Conservation (phyloP, 2,888 invertebrate species). For the Thumatha senex region DNA sequence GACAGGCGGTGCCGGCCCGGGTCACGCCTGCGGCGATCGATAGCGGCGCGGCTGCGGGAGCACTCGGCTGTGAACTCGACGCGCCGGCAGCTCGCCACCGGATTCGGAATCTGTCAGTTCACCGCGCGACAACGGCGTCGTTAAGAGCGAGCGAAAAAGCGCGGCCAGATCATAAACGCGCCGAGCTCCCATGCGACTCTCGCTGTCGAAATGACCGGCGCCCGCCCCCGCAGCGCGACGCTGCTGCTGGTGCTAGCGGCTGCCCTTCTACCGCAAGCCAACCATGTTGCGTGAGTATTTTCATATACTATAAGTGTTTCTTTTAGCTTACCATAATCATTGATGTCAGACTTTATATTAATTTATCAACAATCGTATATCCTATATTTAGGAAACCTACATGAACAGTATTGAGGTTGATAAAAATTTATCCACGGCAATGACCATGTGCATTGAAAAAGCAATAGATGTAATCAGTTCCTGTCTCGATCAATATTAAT, state of each 20-base stretch:
- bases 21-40: conserved; percentile 70
- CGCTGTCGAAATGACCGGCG: conserved; percentile 76
- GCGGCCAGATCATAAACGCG: conserved; percentile 37
- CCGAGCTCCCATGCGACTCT: conserved; percentile 71
- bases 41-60: conserved; percentile 74
- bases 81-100: conserved; percentile 47
- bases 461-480: too few species aligned
- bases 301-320: conserved; percentile 7
- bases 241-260: conserved; percentile 84
- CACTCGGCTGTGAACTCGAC: conserved; percentile 48
- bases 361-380: too few species aligned
- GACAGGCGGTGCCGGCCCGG: conserved; percentile 75
- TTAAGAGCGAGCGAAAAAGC: conserved; percentile 31
- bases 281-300: conserved; percentile 85
- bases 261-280: conserved; percentile 82
- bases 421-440: too few species aligned
- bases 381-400: too few species aligned
- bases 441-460: too few species aligned
- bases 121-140: conserved; percentile 61
- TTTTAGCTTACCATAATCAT: conserved; percentile 10
- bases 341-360: conserved; percentile 31
- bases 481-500: too few species aligned
- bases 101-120: conserved; percentile 55
- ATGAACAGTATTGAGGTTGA: too few species aligned
- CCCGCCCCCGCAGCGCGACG: conserved; percentile 84